Evolutionary conservation across 2,888 invertebrate species (phyloP), one percentile per base, ranked within the genome.

Genomic region (Yponomeuta cagnagella): DNA sequence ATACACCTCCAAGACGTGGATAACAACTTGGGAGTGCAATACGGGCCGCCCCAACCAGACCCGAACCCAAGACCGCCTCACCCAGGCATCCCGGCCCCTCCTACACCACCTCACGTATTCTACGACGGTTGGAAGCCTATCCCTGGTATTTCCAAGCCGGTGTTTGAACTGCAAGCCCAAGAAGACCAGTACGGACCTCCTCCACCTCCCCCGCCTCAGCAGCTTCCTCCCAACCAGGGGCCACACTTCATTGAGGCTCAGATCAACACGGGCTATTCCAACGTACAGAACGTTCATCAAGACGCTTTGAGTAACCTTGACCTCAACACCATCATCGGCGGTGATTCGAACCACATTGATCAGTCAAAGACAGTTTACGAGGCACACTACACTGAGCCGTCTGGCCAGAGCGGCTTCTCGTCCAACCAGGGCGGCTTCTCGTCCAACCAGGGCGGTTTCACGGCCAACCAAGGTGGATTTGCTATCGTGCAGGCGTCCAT

Each of bases 111-210:
- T 6, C 94, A 95, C 80, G 94, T 96, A 52, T 91, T 95, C 70
- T 97, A 97, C 78, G 97, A 97, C 76, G 97, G 97, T 43, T 97
- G 97, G 97, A 96, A 95, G 80, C 97, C 97, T 31, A 97, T 97
- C 73, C 95, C 96, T 10, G 96, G 96, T 0, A 76, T 90, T 0
- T 89, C 92, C 0, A 79, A 83, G 52, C 93, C 95, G 0, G 86
- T 76, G 81, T 73, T 78, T 5, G 82, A 83, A 9, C 81, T 82
- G 5, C 10, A 68, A 12, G 31, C 30, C 4, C 30, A 64, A 10
- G 77, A 80, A 37, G 78, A 80, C 71, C 83, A 90, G 70, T 88
- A 89, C 3, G 88, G 88, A 0, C 85, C 85, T 1, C 84, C 86
- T 0, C 88, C 88, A 0, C 85, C 85, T 0, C 76, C 78, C 8